Conservation (phyloP, 1,140 invertebrate genomes). For the Bombus vancouverensis region DNA sequence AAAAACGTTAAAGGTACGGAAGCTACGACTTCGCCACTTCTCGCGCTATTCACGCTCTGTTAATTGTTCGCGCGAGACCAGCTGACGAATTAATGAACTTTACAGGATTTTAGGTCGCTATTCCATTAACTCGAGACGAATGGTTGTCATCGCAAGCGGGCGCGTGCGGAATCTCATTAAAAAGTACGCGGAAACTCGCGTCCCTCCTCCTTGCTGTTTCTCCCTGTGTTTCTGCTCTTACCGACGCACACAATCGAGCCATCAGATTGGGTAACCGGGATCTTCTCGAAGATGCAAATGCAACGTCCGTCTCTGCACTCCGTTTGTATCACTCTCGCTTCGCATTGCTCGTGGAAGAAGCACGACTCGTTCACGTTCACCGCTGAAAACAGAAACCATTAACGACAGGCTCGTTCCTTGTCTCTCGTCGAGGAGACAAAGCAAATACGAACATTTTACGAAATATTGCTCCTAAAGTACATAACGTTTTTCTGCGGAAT, state of each 20-base stretch:
- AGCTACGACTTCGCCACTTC: neutral
- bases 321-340: conserved; percentile 86
- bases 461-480: neutral
- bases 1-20: neutral
- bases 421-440: neutral
- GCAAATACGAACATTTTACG: neutral
- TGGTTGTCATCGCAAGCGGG: neutral
- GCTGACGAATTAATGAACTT: conserved; percentile 43
- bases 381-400: conserved; percentile 81
- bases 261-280: conserved; percentile 86
- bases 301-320: conserved; percentile 90
- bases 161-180: conserved; percentile 39
- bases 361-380: conserved; percentile 90
- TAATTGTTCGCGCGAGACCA: conserved; percentile 26
- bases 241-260: conserved; percentile 88
- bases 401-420: neutral
- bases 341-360: conserved; percentile 92
- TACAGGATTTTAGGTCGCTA: conserved; percentile 28
- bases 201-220: neutral
- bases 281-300: conserved; percentile 89
- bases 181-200: conserved; percentile 14
- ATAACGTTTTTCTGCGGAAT: neutral
- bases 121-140: conserved; percentile 35
- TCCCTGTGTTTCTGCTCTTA: conserved; percentile 75
- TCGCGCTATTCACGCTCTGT: neutral